Conservation (phyloP, 2,113 vertebrate genomes). For the Cryptotis parvus region DNA sequence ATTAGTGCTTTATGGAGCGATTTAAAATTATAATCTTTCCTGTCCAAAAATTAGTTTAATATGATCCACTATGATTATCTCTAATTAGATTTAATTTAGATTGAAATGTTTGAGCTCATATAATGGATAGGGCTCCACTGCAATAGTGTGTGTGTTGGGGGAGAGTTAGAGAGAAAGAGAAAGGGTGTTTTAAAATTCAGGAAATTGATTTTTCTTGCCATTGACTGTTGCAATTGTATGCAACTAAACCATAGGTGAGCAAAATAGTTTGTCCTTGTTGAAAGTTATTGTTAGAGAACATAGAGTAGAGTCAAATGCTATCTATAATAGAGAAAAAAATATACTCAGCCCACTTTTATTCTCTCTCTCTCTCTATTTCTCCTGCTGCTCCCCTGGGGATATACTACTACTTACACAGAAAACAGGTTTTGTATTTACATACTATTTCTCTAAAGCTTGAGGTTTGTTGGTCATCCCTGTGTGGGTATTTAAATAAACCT, state of each 20-base stretch:
- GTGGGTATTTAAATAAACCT: neutral
- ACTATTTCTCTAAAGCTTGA: neutral
- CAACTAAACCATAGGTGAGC: conserved; percentile 48
- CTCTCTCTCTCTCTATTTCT: neutral
- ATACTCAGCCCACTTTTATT: neutral
- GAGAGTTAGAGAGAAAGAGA: too few relatives aligned
- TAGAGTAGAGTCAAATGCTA: conserved; percentile 35
- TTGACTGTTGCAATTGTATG: conserved; percentile 39
- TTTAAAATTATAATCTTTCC: conserved; percentile 80
- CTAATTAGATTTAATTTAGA: conserved; percentile 80
- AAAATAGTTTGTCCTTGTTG: conserved; percentile 66
- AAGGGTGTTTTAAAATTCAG: conserved; percentile 65
- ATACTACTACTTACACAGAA: neutral
- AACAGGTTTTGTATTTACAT: neutral
- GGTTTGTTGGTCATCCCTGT: neutral
- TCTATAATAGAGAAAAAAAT: conserved; percentile 37
- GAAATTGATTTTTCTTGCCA: conserved; percentile 57
- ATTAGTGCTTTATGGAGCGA: conserved; percentile 81
- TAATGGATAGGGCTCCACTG: neutral
- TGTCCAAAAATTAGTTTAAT: conserved; percentile 67
- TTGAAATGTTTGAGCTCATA: conserved; percentile 69
- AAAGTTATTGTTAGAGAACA: conserved; percentile 63
- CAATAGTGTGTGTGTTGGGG: neutral
- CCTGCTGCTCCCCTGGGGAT: neutral
- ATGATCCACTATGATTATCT: conserved; percentile 66